Percentiles rank a stretch among this genome's conserved stretches.
These are phyloP conservation scores for Anas bahamensis DNA, from an alignment of 2,797 vertebrate genomes.

Conservation along the genomic window DNA sequence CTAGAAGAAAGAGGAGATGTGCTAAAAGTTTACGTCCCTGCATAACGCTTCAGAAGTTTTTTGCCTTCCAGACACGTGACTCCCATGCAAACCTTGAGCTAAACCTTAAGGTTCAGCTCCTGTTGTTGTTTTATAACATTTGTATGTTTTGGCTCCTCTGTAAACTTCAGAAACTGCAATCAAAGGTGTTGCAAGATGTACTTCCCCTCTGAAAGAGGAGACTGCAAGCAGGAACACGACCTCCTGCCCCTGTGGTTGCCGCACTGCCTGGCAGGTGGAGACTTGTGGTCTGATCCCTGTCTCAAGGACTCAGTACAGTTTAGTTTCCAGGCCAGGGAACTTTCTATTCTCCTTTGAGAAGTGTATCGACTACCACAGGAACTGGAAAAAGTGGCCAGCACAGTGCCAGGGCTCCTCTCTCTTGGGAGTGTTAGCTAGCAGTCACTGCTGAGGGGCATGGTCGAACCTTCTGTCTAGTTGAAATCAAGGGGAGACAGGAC, in stretches of 20 bases:
- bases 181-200: slow-evolving; percentile 11
- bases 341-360: not conserved
- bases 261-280: not conserved
- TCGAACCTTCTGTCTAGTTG: not conserved
- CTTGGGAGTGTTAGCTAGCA: accelerated
- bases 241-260: not conserved
- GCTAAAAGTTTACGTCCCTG: not conserved
- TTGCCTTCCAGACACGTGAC: not conserved
- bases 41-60: not conserved
- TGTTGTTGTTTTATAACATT: accelerated
- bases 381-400: not conserved
- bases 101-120: not conserved
- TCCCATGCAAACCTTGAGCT: not conserved
- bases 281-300: not conserved
- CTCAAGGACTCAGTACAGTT: not conserved
- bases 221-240: not conserved
- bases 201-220: not conserved
- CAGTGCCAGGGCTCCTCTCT: not conserved
- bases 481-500: not conserved
- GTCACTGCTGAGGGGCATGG: accelerated
- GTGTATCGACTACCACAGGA: not conserved
- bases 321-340: not conserved
- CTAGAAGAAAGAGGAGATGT: not conserved
- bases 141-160: not conserved
- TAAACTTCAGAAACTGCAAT: not conserved